Evolutionary conservation across 2,888 invertebrate genomes (phyloP).

Genomic region (Tineola bisselliella): DNA sequence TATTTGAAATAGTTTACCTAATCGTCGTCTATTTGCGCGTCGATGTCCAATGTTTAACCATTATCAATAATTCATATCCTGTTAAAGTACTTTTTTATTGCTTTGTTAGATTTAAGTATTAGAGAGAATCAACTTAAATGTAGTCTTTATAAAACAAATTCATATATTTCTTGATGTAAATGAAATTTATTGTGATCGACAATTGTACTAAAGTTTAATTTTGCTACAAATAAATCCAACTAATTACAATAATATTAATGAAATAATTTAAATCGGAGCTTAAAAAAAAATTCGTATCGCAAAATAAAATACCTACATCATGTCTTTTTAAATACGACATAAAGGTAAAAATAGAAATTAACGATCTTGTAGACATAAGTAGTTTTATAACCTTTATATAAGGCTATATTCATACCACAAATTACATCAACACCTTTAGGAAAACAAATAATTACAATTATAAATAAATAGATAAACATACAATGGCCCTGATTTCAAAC

Average conservation of each 20-base stretch:
- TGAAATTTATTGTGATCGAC: no score
- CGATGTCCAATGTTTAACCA: slow-evolving; percentile 15
- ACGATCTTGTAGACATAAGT: background rate
- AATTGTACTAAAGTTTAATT: no score
- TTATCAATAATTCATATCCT: slow-evolving; percentile 16
- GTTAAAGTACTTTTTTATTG: slow-evolving; percentile 11
- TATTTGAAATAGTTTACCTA: slow-evolving; percentile 8
- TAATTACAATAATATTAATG: no score
- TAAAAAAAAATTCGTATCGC: background rate
- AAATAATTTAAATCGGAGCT: background rate
- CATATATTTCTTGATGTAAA: no score
- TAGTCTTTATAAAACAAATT: no score
- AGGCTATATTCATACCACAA: background rate
- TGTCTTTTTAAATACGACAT: background rate
- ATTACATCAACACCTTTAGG: background rate
- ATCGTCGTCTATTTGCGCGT: slow-evolving; percentile 13
- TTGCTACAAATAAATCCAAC: no score
- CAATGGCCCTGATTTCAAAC: no score
- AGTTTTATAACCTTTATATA: background rate
- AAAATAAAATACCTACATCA: background rate
- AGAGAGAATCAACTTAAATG: background rate
- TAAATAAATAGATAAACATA: no score
- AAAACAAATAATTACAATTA: no score
- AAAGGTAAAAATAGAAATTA: slow-evolving; percentile 2
- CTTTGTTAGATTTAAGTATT: background rate